These are phyloP conservation scores for Notothenia rossii DNA, from an alignment of 2,113 vertebrate genomes.

Conservation along the genomic window DNA sequence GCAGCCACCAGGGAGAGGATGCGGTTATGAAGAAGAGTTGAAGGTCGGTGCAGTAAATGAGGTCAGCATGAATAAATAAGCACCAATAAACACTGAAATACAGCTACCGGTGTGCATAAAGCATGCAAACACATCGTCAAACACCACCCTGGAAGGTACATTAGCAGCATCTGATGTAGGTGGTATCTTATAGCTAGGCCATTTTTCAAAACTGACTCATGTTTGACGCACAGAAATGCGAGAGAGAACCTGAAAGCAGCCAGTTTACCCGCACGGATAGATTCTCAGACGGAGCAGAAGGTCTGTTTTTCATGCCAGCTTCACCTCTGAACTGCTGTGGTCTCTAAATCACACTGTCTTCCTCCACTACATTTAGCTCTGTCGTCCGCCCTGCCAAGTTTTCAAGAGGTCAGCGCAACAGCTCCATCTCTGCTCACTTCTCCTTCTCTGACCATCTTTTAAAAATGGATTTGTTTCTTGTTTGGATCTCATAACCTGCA, in stretches of 20 bases:
- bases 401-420: slow-evolving; percentile 54
- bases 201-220: slow-evolving; percentile 40
- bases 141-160: slow-evolving; percentile 16
- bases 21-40: slow-evolving; percentile 76
- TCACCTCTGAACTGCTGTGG: slow-evolving; percentile 68
- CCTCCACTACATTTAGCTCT: slow-evolving; percentile 68
- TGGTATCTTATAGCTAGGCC: slow-evolving; percentile 42
- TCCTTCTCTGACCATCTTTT: slow-evolving; percentile 15
- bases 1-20: slow-evolving; percentile 74
- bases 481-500: slow-evolving; percentile 56
- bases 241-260: slow-evolving; percentile 19
- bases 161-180: slow-evolving; percentile 40
- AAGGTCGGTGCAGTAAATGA: slow-evolving; percentile 81
- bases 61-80: slow-evolving; percentile 78
- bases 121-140: slow-evolving; percentile 19
- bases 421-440: slow-evolving; percentile 35
- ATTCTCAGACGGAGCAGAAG: slow-evolving; percentile 61
- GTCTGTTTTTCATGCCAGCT: slow-evolving; percentile 64
- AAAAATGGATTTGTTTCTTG: slow-evolving; percentile 57
- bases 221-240: neutral
- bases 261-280: slow-evolving; percentile 55
- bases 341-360: slow-evolving; percentile 60
- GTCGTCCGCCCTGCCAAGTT: slow-evolving; percentile 64
- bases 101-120: slow-evolving; percentile 11
- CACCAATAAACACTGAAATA: slow-evolving; percentile 56